Evolutionary conservation across 2,113 vertebrate species (phyloP), one percentile per base, ranked within the genome.

Genomic region (Onychorhynchus coronatus): DNA sequence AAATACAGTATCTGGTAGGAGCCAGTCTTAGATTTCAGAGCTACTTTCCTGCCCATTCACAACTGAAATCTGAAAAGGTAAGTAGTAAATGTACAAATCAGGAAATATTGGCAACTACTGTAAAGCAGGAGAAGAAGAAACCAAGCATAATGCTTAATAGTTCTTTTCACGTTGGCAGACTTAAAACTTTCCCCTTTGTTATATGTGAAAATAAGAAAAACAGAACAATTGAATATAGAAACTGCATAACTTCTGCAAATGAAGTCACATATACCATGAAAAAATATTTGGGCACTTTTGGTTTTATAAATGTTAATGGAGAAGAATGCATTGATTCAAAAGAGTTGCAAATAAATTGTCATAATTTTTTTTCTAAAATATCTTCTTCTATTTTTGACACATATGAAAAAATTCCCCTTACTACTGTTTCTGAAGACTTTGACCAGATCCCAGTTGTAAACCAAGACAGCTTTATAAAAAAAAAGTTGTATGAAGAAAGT

Each of bases 321-420:
- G 95, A 80, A 27, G 41, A 66, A n/a, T 17, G 28, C 72, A 5
- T 46, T 66, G 71, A 46, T 62, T 62, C 73, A 58, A n/a, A 95
- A 84, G 27, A 47, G 5, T 27, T 82, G 7, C 86, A 93, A 88
- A 81, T 30, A 52, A 88, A 39, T 85, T 93, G 6, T 35, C 50
- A 63, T 37, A 21, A 14, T 68, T 80, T 76, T 70, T 25, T 67
- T 88, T 44, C 80, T 79, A 75, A 96, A 94, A 96, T 95, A 82
- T 56, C 7, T 52, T 91, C 78, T 77, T 77, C 96, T 93, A 25
- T 93, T 47, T 98, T 98, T 97, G 98, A 98, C 91, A 98, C 75
- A 22, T 97, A 98, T 49, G 86, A 98, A 97, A 98, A 98, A 97
- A 97, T 98, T 94, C 96, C 92, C 22, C 96, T 98, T 71, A 94